Evolutionary conservation across 2,113 vertebrate genomes (phyloP).

Genomic region (Platysteira castanea): DNA sequence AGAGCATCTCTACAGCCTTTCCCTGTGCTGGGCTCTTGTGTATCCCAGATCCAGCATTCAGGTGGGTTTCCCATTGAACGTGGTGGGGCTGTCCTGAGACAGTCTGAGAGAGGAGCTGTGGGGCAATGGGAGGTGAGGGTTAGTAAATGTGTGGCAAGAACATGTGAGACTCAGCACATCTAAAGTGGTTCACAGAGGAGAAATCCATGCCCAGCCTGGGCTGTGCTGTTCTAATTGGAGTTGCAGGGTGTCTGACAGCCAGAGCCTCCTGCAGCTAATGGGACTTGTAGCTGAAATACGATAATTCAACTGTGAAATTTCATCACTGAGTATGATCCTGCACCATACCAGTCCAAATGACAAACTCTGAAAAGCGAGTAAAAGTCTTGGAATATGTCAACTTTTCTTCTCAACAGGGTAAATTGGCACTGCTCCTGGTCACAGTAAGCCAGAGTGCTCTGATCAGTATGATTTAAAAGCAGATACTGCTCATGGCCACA

Average conservation of each 20-base stretch:
- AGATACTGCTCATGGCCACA: background rate
- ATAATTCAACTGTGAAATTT: conserved; percentile 29
- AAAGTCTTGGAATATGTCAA: conserved; percentile 10
- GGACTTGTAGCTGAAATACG: background rate
- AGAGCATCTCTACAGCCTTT: background rate
- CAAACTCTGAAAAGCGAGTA: background rate
- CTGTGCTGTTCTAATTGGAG: background rate
- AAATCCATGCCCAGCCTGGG: background rate
- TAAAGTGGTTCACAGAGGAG: background rate
- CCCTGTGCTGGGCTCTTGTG: background rate
- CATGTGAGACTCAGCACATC: background rate
- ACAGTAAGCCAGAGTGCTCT: background rate
- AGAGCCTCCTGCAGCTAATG: background rate
- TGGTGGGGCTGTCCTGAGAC: background rate
- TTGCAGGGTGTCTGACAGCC: background rate
- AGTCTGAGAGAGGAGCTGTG: background rate
- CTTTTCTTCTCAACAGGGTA: background rate
- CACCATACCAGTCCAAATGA: background rate
- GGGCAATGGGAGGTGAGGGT: background rate
- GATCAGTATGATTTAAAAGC: background rate
- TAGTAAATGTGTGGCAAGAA: background rate
- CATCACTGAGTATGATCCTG: background rate
- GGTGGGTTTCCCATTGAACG: background rate
- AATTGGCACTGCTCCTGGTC: background rate
- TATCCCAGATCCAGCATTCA: background rate